A percentile compares a stretch with the other conserved stretches of the same genome.
These are phyloP conservation scores for Aphidius colemani DNA, from an alignment of 2,888 invertebrate genomes.

Conservation along the genomic window DNA sequence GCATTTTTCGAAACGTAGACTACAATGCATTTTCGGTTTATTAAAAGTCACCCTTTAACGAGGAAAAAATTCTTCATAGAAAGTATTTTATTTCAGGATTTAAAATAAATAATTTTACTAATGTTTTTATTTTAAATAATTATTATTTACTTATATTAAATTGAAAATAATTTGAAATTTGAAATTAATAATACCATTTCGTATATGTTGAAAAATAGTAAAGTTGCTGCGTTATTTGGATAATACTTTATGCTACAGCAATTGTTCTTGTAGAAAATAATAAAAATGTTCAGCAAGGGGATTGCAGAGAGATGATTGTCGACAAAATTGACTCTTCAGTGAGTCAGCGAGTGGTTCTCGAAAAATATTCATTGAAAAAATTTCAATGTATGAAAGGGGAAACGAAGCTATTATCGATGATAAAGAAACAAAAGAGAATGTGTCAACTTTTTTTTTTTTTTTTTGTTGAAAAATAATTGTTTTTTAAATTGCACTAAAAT, in stretches of 20 bases:
- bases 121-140: no score
- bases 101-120: no score
- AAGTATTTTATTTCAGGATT: no score
- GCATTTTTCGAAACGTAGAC: slow-evolving; percentile 27
- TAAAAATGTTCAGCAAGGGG: not conserved
- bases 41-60: slow-evolving; percentile 37
- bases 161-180: no score
- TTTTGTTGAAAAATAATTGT: no score
- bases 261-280: not conserved
- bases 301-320: slow-evolving; percentile 16
- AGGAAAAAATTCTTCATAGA: not conserved
- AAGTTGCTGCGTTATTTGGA: no score
- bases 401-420: slow-evolving; percentile 16
- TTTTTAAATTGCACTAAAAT: no score
- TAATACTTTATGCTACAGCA: not conserved
- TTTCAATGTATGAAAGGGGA: slow-evolving; percentile 10
- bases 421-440: slow-evolving; percentile 5
- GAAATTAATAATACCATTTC: no score
- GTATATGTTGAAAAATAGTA: no score
- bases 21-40: slow-evolving; percentile 44
- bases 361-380: slow-evolving; percentile 31
- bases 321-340: slow-evolving; percentile 28
- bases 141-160: no score
- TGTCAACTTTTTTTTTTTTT: no score
- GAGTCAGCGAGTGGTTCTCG: slow-evolving; percentile 4